Conservation (phyloP, 2,888 invertebrate genomes). For the Ceraclea dissimilis region DNA sequence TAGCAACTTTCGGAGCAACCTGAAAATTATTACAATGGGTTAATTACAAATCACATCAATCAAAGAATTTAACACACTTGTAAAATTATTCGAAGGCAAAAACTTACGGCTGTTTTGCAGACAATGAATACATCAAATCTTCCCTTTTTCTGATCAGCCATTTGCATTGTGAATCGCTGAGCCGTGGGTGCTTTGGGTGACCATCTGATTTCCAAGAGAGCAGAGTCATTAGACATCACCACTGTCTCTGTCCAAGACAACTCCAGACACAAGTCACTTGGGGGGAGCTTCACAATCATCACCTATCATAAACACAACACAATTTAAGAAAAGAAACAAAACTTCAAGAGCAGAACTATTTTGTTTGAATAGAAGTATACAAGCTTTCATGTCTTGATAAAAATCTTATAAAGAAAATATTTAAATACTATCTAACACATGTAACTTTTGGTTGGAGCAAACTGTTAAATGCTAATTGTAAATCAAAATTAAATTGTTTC, state of each 20-base stretch:
- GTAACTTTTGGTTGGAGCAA: no score
- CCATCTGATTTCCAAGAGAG: conserved; percentile 56
- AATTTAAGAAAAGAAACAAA: no score
- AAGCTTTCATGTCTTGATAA: no score
- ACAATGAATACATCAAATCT: conserved; percentile 60
- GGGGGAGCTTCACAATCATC: conserved; percentile 43
- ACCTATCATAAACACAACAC: conserved; percentile 35
- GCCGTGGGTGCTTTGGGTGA: conserved; percentile 51
- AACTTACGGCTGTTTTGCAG: conserved; percentile 51
- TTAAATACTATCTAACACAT: not conserved
- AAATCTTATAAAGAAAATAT: not conserved
- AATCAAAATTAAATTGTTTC: no score
- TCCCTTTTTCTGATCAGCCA: conserved; percentile 56
- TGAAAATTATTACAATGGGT: conserved; percentile 6
- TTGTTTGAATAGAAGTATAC: no score
- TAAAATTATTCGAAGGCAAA: not conserved
- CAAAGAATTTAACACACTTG: not conserved
- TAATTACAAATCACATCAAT: not conserved
- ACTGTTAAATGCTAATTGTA: no score
- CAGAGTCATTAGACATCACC: conserved; percentile 49
- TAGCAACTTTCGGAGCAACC: not conserved
- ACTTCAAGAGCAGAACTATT: no score
- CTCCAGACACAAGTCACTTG: conserved; percentile 49
- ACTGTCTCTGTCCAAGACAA: conserved; percentile 49
- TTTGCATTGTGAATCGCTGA: conserved; percentile 54